Conservation (phyloP, 2,113 vertebrate genomes). For the Grus americana region DNA sequence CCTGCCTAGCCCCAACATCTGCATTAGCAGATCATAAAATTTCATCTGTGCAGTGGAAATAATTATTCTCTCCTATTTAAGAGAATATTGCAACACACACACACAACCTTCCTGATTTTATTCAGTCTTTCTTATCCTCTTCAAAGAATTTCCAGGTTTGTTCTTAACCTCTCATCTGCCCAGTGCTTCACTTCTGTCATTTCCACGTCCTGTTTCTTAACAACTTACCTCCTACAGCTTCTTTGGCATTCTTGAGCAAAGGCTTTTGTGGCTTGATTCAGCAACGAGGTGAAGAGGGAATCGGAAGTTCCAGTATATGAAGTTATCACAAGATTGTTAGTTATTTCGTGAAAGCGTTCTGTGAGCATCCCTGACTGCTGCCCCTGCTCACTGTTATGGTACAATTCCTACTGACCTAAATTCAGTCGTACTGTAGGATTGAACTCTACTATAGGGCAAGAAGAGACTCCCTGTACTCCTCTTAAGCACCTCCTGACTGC, state of each 20-base stretch:
- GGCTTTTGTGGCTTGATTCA: not conserved
- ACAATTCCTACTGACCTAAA: not conserved
- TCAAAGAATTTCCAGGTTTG: not conserved
- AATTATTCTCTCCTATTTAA: not conserved
- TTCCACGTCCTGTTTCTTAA: not conserved
- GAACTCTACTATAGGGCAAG: too few species aligned
- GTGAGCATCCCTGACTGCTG: not conserved
- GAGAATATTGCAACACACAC: fast-evolving
- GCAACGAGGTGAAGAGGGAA: not conserved
- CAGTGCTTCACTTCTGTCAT: not conserved
- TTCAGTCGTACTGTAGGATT: not conserved
- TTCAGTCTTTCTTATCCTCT: not conserved
- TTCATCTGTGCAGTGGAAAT: not conserved
- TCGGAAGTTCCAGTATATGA: not conserved
- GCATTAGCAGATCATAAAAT: not conserved
- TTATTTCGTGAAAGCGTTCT: not conserved
- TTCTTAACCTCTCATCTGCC: not conserved
- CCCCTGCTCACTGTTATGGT: too few species aligned
- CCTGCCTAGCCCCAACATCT: not conserved
- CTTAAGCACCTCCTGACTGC: not conserved
- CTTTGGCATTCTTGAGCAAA: not conserved
- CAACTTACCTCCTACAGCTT: not conserved
- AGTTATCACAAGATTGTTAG: not conserved
- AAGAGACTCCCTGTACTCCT: not conserved
- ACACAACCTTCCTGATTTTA: not conserved